A percentile compares a stretch with the other conserved stretches of the same genome.
These are phyloP conservation scores for Parthenolecanium corni DNA, from an alignment of 2,888 invertebrate species.

Conservation along the genomic window DNA sequence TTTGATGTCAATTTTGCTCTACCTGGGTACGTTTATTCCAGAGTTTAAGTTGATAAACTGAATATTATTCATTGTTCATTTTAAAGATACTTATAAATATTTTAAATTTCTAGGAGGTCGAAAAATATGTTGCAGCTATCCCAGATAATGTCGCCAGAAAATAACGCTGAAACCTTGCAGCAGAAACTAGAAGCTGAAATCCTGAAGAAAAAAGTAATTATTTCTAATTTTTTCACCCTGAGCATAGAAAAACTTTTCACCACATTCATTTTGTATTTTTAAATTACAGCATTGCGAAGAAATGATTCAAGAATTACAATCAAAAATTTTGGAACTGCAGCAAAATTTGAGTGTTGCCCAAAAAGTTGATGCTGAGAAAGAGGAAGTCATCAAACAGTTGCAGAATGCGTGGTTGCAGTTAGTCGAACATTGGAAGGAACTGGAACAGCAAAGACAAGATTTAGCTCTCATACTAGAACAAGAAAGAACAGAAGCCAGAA, in stretches of 20 bases:
- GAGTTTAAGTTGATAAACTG: not conserved
- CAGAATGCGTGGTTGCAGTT: slow-evolving; percentile 52
- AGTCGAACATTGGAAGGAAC: slow-evolving; percentile 36
- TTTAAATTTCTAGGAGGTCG: not conserved
- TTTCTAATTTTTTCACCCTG: not conserved
- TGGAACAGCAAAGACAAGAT: slow-evolving; percentile 35
- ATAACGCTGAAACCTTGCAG: slow-evolving; percentile 8
- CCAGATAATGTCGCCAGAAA: not conserved
- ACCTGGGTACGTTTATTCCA: not conserved
- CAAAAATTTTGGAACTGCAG: slow-evolving; percentile 60
- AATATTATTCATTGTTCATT: not conserved
- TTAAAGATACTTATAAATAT: not conserved
- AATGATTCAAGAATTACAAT: slow-evolving; percentile 60
- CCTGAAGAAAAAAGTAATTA: slow-evolving; percentile 11
- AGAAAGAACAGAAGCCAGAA: slow-evolving; percentile 12
- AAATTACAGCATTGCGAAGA: slow-evolving; percentile 57
- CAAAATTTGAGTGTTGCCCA: slow-evolving; percentile 68
- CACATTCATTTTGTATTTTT: not conserved
- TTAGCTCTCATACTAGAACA: slow-evolving; percentile 31
- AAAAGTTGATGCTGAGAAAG: slow-evolving; percentile 64
- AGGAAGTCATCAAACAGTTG: slow-evolving; percentile 53
- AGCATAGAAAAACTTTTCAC: not conserved
- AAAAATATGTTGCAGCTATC: slow-evolving; percentile 12
- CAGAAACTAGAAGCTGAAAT: slow-evolving; percentile 25
- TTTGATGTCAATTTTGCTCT: not conserved